Conservation (phyloP, 1,140 invertebrate species). For the Bombus consobrinus region DNA sequence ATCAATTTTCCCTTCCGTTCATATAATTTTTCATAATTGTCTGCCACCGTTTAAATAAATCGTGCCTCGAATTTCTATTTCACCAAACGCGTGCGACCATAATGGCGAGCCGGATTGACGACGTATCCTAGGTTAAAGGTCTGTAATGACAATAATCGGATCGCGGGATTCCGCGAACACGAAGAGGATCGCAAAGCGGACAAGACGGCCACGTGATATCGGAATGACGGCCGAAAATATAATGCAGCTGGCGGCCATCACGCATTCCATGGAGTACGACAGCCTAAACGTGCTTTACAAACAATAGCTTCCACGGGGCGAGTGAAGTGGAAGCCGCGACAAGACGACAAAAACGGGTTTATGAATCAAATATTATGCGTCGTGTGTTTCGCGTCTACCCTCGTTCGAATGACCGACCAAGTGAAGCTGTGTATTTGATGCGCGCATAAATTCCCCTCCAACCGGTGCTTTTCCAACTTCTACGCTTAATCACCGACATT, state of each 20-base stretch:
- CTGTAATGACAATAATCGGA: neutral
- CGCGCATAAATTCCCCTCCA: neutral
- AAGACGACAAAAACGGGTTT: constrained; percentile 37
- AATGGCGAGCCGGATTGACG: no score
- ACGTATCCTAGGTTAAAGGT: neutral
- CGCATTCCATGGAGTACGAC: constrained; percentile 7
- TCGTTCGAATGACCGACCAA: neutral
- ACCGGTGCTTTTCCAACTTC: neutral
- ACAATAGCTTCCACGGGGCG: neutral
- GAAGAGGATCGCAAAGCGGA: neutral
- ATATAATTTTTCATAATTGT: neutral
- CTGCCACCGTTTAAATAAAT: neutral
- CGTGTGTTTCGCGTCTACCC: neutral
- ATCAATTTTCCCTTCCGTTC: no score
- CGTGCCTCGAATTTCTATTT: neutral
- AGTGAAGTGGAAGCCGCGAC: constrained; percentile 1
- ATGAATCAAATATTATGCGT: constrained; percentile 48
- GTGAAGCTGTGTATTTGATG: neutral
- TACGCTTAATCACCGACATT: neutral
- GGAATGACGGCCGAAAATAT: constrained; percentile 46
- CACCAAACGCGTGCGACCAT: neutral
- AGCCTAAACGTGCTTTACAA: constrained; percentile 9
- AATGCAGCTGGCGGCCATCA: constrained; percentile 38
- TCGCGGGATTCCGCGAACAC: neutral
- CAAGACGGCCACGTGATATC: constrained; percentile 37